Evolutionary conservation across 2,797 vertebrate genomes (phyloP).

Genomic region (Smutsia temminckii): DNA sequence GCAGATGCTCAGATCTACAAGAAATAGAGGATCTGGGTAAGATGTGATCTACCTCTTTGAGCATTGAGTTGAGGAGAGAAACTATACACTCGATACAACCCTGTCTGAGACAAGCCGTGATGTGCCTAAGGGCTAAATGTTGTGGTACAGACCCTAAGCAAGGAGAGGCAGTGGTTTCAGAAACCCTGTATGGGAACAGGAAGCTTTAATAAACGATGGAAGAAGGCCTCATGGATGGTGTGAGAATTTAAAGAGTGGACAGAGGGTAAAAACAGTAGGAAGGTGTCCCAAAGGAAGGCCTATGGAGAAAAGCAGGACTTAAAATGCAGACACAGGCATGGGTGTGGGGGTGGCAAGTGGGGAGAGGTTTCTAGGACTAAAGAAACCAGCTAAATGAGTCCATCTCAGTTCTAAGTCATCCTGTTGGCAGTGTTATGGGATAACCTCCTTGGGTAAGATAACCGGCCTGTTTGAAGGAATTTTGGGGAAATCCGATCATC

Average conservation of each 20-base stretch:
- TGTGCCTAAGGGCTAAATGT: neutral
- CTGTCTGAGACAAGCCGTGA: neutral
- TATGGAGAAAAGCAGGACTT: neutral
- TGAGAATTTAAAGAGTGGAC: neutral
- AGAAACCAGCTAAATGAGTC: slow-evolving; percentile 40
- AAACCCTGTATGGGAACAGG: neutral
- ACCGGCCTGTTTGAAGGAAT: neutral
- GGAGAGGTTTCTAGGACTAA: neutral
- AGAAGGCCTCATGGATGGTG: neutral
- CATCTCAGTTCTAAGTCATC: neutral
- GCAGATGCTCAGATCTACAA: neutral
- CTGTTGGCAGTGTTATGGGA: neutral
- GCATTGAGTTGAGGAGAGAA: neutral
- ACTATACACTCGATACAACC: neutral
- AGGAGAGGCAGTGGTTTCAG: neutral
- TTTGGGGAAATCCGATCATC: neutral
- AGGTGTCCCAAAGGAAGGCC: neutral
- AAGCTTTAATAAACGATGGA: neutral
- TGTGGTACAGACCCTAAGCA: neutral
- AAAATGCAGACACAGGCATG: neutral
- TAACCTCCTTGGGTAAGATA: neutral
- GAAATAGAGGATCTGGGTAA: neutral
- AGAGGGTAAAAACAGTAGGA: neutral
- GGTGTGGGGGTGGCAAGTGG: neutral
- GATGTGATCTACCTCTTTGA: neutral